Evolutionary conservation across 2,888 invertebrate species (phyloP).

Genomic region (Smittia aterrima): DNA sequence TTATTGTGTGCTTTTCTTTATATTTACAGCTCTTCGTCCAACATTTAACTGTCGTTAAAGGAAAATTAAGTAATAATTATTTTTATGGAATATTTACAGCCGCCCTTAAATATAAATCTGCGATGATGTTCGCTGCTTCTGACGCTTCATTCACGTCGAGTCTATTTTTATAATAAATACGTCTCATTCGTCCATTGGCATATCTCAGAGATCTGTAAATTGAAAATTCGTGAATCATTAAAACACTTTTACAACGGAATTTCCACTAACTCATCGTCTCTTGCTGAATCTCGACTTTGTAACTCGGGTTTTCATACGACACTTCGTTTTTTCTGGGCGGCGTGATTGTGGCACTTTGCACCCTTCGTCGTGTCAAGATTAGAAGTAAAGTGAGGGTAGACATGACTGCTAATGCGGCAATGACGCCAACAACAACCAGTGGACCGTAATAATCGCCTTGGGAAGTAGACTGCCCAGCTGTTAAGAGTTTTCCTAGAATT

Average conservation of each 20-base stretch:
- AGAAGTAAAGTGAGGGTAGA: constrained; percentile 76
- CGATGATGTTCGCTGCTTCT: background rate
- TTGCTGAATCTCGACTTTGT: constrained; percentile 90
- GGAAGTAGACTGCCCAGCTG: constrained; percentile 49
- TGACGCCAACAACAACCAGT: constrained; percentile 81
- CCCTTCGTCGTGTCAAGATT: constrained; percentile 71
- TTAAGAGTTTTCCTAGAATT: constrained; percentile 56
- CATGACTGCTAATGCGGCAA: constrained; percentile 81
- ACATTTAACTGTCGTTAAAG: background rate
- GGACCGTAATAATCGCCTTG: constrained; percentile 83
- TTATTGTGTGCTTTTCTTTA: constrained; percentile 17
- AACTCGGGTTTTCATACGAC: constrained; percentile 91
- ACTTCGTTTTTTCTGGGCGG: constrained; percentile 76
- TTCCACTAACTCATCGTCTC: constrained; percentile 81
- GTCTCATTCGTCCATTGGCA: background rate
- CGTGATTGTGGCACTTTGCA: constrained; percentile 75
- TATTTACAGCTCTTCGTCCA: constrained; percentile 29
- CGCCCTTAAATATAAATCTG: constrained; percentile 16
- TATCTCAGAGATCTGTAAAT: constrained; percentile 13
- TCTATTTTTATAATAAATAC: constrained; percentile 26
- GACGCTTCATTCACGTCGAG: background rate
- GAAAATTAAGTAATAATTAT: constrained; percentile 33
- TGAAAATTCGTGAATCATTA: background rate
- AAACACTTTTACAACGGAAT: background rate
- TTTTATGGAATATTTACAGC: constrained; percentile 36